These are phyloP conservation scores for Eugnorisma glareosa DNA, from an alignment of 2,888 invertebrate species.

Conservation along the genomic window DNA sequence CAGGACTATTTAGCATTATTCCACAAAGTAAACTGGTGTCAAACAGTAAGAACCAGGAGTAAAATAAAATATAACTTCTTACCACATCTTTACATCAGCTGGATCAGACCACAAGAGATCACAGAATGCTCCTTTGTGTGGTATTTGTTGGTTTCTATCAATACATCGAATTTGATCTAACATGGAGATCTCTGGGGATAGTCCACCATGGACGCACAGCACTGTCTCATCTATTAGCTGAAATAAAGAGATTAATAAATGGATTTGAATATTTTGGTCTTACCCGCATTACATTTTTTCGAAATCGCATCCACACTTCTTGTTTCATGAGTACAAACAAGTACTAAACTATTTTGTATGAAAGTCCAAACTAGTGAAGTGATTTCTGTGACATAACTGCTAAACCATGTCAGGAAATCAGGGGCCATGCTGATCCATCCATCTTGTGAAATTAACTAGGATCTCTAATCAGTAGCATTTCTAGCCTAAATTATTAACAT, in stretches of 20 bases:
- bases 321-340: neutral
- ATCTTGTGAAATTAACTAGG: neutral
- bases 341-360: neutral
- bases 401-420: neutral
- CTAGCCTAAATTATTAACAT: neutral
- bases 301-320: neutral
- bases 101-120: constrained; percentile 99
- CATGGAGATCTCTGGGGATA: constrained; percentile 98
- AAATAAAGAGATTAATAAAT: constrained; percentile 5
- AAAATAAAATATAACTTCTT: constrained; percentile 62
- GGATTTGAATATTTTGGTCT: neutral
- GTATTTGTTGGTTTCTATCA: constrained; percentile 99
- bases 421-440: neutral
- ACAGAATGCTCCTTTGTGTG: constrained; percentile 99
- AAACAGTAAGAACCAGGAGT: neutral
- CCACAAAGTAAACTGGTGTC: neutral
- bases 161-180: constrained; percentile 99
- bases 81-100: constrained; percentile 98
- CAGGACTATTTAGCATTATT: neutral
- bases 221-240: constrained; percentile 99
- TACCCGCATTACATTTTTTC: neutral
- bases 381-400: neutral
- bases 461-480: neutral
- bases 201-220: constrained; percentile 99
- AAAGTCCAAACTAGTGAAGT: too few relatives aligned